Percentiles rank a stretch among this genome's conserved stretches.
These are phyloP conservation scores for Stegana nigrithorax DNA, from an alignment of 2,888 invertebrate genomes.

Conservation along the genomic window DNA sequence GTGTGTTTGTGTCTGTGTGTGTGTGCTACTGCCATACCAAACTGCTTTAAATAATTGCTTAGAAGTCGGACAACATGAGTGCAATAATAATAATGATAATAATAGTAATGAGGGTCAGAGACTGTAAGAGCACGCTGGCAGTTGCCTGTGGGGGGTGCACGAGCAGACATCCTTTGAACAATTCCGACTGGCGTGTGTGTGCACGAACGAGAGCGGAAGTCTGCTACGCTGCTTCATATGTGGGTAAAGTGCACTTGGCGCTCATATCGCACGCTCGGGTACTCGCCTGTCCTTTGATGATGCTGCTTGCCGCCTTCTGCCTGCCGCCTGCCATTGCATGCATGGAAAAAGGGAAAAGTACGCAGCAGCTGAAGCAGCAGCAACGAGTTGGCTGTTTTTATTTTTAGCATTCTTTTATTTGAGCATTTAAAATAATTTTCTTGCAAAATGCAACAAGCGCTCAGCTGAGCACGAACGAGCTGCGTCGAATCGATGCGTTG, in stretches of 20 bases:
- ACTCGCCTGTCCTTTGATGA: neutral
- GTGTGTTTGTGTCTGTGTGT: neutral
- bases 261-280: no score
- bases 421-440: constrained; percentile 53
- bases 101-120: constrained; percentile 16
- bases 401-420: constrained; percentile 14
- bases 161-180: neutral
- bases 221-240: neutral
- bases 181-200: neutral
- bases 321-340: no score
- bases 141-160: neutral
- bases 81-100: constrained; percentile 50
- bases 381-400: neutral
- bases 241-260: constrained; percentile 9
- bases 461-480: constrained; percentile 8
- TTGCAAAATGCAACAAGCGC: constrained; percentile 45
- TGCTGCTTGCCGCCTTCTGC: no score
- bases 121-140: neutral
- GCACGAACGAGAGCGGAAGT: neutral
- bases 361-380: neutral
- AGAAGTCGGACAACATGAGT: constrained; percentile 43
- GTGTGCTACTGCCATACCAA: constrained; percentile 9
- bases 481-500: no score
- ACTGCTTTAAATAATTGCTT: constrained; percentile 54
- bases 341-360: neutral